Evolutionary conservation across 2,888 invertebrate species (phyloP).

Genomic region (Marasmarcha lunaedactyla): DNA sequence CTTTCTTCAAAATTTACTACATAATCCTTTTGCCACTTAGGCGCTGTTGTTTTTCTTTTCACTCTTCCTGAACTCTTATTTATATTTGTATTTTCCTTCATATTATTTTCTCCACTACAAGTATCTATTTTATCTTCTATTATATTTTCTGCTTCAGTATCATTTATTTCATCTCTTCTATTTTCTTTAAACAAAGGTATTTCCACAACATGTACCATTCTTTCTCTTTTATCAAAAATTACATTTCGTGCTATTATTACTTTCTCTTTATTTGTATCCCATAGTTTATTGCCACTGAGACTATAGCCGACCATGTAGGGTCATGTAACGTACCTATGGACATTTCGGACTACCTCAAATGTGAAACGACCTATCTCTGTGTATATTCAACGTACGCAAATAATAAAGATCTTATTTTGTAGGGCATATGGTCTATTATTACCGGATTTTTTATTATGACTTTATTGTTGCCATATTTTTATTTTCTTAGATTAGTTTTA

Average conservation of each 20-base stretch:
- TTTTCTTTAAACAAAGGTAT: background rate
- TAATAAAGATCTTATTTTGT: too few relatives aligned
- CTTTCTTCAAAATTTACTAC: slow-evolving; percentile 3
- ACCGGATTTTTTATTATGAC: too few relatives aligned
- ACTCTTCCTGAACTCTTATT: slow-evolving; percentile 4
- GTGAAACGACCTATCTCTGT: too few relatives aligned
- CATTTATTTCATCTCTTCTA: background rate
- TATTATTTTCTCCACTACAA: background rate
- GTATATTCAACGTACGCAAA: too few relatives aligned
- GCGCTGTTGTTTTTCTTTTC: slow-evolving; percentile 6
- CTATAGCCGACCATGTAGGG: slow-evolving; percentile 1
- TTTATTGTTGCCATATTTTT: too few relatives aligned
- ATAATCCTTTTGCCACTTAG: slow-evolving; percentile 10
- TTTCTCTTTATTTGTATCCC: background rate
- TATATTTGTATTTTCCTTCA: background rate
- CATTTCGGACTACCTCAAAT: too few relatives aligned
- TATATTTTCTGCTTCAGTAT: background rate
- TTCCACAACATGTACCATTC: background rate
- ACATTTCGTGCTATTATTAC: slow-evolving; percentile 1
- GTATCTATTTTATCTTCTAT: background rate
- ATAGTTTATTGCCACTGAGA: background rate
- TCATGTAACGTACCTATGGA: too few relatives aligned
- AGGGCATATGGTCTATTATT: too few relatives aligned
- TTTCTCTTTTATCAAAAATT: slow-evolving; percentile 1
- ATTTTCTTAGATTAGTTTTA: too few relatives aligned